A percentile compares a stretch with the other conserved stretches of the same genome.
Conservation (phyloP, 1,140 invertebrate genomes). For the Drosophila aff. region DNA sequence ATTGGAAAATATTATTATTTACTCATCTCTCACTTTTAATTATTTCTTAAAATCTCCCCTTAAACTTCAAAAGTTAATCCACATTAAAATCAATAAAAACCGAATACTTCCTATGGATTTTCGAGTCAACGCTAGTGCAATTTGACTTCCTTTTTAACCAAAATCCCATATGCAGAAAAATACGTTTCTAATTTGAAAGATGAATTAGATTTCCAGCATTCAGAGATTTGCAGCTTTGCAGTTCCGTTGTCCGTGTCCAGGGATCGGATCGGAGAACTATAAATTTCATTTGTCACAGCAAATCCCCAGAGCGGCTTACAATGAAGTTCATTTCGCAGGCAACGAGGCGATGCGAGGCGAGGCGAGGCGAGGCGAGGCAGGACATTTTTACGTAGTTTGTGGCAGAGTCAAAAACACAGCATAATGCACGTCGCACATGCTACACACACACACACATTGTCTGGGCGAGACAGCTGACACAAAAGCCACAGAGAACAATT, state of each 20-base stretch:
- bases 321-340: slow-evolving; percentile 70
- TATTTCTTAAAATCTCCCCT: too few relatives aligned
- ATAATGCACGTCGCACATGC: slow-evolving; percentile 73
- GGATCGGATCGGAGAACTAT: slow-evolving; percentile 66
- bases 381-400: slow-evolving; percentile 77
- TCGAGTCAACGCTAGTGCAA: background rate
- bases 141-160: slow-evolving; percentile 8
- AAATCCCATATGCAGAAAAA: slow-evolving; percentile 53
- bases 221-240: slow-evolving; percentile 75
- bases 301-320: slow-evolving; percentile 74
- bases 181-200: slow-evolving; percentile 78
- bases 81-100: background rate
- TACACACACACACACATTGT: slow-evolving; percentile 35
- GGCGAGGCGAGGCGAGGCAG: slow-evolving; percentile 3
- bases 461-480: slow-evolving; percentile 73
- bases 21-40: background rate
- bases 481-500: slow-evolving; percentile 82
- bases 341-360: slow-evolving; percentile 20
- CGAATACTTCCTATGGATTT: background rate
- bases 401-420: slow-evolving; percentile 82
- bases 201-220: slow-evolving; percentile 72
- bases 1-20: too few relatives aligned
- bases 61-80: background rate
- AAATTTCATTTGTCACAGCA: slow-evolving; percentile 82
- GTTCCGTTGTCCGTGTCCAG: slow-evolving; percentile 27